Base-by-base conservation (phyloP, 2,888 invertebrate species). In the Perdita meconis region DNA sequence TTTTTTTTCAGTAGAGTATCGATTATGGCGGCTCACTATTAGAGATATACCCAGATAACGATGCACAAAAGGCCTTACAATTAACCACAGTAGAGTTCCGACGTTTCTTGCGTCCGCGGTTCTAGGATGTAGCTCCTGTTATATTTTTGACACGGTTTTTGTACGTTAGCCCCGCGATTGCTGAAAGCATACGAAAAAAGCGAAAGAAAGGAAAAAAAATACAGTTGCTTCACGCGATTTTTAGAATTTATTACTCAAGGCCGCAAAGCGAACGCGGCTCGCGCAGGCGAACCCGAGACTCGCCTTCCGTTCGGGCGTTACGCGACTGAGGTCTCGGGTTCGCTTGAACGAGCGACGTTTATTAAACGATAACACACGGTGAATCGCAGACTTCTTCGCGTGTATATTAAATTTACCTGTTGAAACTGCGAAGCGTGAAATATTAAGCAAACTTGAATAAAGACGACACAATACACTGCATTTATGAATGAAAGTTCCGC, bases 81-180 rank as follows among this genome's bases (percentile, higher is more conserved):
- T 55, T 63, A 57, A 70, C 36, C 72, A 34, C 64, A 47, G 51
- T 40, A 53, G 47, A 74, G 53, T 78, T 51, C 47, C 56, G 57
- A 64, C 56, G 44, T 67, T 80, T n/a, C 74, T 59, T 42, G 34
- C 55, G 67, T 56, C 64, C 73, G 66, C 73, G 73, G 59, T 79
- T 61, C 64, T 67, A 76, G 56, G 47, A 42, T 40, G 38, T 22
- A 53, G 71, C 66, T 36, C 67, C 67, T 51, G 73, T 78, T 61
- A 70, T 81, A 81, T 81, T 81, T 81, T 78, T 74, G 77, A 81
- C 78, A 81, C 59, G 60, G 66, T 72, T 80, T 67, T 75, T 78
- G 53, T 70, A 83, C 72, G 57, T 83, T 72, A 56, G 75, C 34
- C 68, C 59, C 44, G 69, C 70, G 63, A 53, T 65, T 50, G 50